A percentile compares a stretch with the other conserved stretches of the same genome.
Conservation (phyloP, 2,113 vertebrate species). For the Benitochromis conjunctus region DNA sequence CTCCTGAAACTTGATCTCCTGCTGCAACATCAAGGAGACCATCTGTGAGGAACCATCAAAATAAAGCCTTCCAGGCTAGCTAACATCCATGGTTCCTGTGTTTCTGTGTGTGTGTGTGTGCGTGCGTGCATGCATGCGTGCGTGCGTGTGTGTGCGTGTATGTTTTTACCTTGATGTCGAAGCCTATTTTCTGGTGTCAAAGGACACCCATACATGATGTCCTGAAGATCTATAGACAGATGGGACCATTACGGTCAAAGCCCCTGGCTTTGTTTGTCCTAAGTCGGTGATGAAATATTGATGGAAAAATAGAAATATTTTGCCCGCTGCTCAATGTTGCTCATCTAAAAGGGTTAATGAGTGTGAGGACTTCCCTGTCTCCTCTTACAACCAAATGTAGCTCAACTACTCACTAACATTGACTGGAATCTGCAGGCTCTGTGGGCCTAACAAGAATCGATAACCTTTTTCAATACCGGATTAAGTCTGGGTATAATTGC, state of each 20-base stretch:
- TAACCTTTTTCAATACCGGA: conserved; percentile 57
- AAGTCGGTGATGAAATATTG: conserved; percentile 80
- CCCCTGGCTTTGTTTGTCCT: conserved; percentile 74
- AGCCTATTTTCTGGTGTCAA: conserved; percentile 73
- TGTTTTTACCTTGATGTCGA: conserved; percentile 47
- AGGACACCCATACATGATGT: conserved; percentile 67
- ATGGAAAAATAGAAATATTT: conserved; percentile 84
- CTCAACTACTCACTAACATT: conserved; percentile 41
- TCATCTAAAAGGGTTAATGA: conserved; percentile 76
- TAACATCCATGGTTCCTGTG: conserved; percentile 44
- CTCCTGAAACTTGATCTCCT: conserved; percentile 62
- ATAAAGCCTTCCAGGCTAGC: conserved; percentile 60
- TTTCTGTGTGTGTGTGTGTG: background rate
- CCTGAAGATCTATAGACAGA: conserved; percentile 75
- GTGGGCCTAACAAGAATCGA: conserved; percentile 51
- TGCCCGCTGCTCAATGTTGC: conserved; percentile 71
- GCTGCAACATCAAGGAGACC: conserved; percentile 57
- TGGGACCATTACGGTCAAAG: conserved; percentile 77
- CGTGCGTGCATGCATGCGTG: conserved; percentile 15
- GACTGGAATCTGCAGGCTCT: conserved; percentile 45
- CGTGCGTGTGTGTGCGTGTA: conserved; percentile 21
- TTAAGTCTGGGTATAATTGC: conserved; percentile 38
- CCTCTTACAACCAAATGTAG: conserved; percentile 65
- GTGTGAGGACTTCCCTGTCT: conserved; percentile 62
- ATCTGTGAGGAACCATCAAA: conserved; percentile 66